These are phyloP conservation scores for Conopomorpha cramerella DNA, from an alignment of 1,140 invertebrate species.

Conservation along the genomic window DNA sequence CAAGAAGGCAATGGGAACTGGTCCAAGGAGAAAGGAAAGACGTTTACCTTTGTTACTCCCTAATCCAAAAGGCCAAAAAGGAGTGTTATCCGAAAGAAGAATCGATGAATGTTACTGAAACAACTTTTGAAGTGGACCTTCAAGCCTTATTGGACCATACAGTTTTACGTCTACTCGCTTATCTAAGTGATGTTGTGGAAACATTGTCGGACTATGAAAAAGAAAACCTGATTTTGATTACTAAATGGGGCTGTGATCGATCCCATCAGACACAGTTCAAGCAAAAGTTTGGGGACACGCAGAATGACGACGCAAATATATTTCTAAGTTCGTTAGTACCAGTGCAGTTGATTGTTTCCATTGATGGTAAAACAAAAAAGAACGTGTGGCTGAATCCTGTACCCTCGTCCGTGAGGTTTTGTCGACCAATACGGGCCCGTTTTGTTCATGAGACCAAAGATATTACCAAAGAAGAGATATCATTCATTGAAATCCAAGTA, in stretches of 20 bases:
- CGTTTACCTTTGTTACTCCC: too few species aligned
- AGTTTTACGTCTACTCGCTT: slow-evolving; percentile 10
- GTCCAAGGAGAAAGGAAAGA: too few species aligned
- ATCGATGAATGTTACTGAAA: background rate
- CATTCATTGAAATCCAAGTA: slow-evolving; percentile 8
- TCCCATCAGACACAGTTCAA: slow-evolving; percentile 22
- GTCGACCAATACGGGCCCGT: slow-evolving; percentile 18
- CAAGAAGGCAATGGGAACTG: background rate
- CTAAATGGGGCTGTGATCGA: slow-evolving; percentile 24
- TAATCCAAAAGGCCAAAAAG: background rate
- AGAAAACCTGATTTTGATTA: too few species aligned
- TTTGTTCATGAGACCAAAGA: slow-evolving; percentile 20
- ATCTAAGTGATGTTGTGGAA: too few species aligned
- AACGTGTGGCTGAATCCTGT: slow-evolving; percentile 20
- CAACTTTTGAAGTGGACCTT: slow-evolving; percentile 10
- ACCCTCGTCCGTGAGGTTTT: slow-evolving; percentile 24
- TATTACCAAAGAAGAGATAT: slow-evolving; percentile 18
- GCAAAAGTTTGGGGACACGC: slow-evolving; percentile 21
- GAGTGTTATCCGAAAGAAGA: background rate
- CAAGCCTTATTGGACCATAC: slow-evolving; percentile 24
- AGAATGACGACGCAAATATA: slow-evolving; percentile 15
- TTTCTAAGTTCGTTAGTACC: slow-evolving; percentile 27
- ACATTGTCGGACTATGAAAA: too few species aligned
- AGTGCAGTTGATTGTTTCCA: slow-evolving; percentile 16
- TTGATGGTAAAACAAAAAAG: slow-evolving; percentile 11